phyloP scores from a whole-genome alignment of 2,797 vertebrate genomes.

The Gymnothorax javanicus region DNA sequence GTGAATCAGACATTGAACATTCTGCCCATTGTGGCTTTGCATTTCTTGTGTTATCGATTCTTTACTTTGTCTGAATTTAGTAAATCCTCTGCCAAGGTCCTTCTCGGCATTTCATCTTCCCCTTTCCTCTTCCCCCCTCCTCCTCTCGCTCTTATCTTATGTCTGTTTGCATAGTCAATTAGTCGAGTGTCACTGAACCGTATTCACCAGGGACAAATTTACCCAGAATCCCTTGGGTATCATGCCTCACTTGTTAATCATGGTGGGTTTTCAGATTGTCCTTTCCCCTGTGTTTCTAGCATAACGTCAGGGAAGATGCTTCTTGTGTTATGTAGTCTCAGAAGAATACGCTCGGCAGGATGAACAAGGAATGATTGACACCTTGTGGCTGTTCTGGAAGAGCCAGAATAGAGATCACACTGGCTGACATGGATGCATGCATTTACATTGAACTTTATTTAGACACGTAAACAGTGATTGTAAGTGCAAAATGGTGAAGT shows the following conservation, averaged over 20 bases:
- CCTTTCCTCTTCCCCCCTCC: background rate
- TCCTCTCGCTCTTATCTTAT: conserved; percentile 10
- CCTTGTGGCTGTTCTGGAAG: background rate
- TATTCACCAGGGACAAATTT: background rate
- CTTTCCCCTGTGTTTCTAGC: background rate
- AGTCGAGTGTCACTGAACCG: conserved; percentile 53
- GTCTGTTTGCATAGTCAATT: conserved; percentile 73
- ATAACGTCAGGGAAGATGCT: background rate
- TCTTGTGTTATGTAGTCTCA: background rate
- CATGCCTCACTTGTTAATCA: background rate
- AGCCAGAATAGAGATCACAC: background rate
- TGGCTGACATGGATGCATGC: background rate
- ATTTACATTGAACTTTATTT: background rate
- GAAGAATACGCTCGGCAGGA: background rate
- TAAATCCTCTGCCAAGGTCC: background rate
- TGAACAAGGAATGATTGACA: background rate
- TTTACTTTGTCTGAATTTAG: background rate
- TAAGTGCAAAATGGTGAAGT: background rate
- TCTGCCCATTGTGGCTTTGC: too few species aligned
- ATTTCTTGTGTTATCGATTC: background rate
- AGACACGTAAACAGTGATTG: background rate
- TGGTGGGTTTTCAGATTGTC: background rate
- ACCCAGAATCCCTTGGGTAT: background rate
- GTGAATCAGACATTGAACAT: too few species aligned
- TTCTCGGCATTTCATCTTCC: background rate